These are phyloP conservation scores for Tryphoninae sp. DNA, from an alignment of 2,888 invertebrate genomes.

Conservation along the genomic window DNA sequence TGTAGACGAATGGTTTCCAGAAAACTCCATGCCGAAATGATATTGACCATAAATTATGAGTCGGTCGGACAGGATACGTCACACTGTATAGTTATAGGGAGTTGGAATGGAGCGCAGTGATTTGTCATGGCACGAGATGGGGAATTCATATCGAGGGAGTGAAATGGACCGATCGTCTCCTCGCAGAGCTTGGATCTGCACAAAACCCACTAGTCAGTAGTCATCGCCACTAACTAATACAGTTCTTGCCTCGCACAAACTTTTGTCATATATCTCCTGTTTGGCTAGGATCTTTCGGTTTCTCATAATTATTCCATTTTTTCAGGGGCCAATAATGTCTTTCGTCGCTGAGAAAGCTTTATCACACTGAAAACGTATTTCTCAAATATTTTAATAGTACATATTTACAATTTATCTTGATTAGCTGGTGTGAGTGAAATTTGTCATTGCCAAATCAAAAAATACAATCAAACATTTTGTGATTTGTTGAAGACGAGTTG, in stretches of 20 bases:
- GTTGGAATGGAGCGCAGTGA: constrained; percentile 65
- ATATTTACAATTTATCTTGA: too few relatives aligned
- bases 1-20: constrained; percentile 34
- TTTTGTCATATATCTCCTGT: background rate
- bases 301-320: too few relatives aligned
- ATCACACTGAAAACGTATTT: too few relatives aligned
- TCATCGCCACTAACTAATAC: background rate
- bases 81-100: constrained; percentile 23
- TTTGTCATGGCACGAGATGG: constrained; percentile 73
- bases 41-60: constrained; percentile 68
- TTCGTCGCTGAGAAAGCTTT: too few relatives aligned
- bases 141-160: constrained; percentile 49
- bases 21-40: background rate
- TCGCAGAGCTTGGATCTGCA: constrained; percentile 9
- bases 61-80: constrained; percentile 61
- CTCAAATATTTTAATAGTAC: too few relatives aligned
- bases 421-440: too few relatives aligned
- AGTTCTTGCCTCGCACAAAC: background rate
- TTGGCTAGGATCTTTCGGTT: too few relatives aligned
- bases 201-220: background rate
- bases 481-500: too few relatives aligned
- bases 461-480: too few relatives aligned
- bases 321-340: too few relatives aligned
- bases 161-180: constrained; percentile 31
- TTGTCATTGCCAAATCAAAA: too few relatives aligned